These are phyloP conservation scores for Lucinisca nassula DNA, from an alignment of 2,888 invertebrate species.

Conservation along the genomic window DNA sequence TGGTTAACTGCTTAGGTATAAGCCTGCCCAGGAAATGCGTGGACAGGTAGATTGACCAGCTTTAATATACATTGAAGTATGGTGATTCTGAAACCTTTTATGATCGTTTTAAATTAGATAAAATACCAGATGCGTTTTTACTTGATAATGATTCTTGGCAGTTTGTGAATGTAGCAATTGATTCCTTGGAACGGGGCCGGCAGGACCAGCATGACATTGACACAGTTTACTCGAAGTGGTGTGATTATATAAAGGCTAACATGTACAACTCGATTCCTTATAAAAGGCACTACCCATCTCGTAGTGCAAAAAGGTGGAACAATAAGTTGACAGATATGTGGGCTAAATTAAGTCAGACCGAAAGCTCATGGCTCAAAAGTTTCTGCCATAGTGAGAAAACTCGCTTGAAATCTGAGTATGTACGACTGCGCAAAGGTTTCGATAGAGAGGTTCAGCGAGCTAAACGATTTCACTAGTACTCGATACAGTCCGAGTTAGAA, in stretches of 20 bases:
- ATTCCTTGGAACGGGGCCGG: slow-evolving; percentile 17
- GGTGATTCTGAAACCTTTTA: too few species aligned
- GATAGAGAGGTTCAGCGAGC: slow-evolving; percentile 34
- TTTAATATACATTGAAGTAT: too few species aligned
- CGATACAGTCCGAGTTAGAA: slow-evolving; percentile 5
- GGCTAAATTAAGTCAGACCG: neutral
- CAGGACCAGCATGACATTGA: slow-evolving; percentile 32
- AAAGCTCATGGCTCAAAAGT: slow-evolving; percentile 9
- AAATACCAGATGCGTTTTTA: too few species aligned
- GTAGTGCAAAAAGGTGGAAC: slow-evolving; percentile 21
- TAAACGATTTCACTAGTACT: slow-evolving; percentile 24
- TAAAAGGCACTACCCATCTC: too few species aligned
- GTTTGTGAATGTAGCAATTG: too few species aligned
- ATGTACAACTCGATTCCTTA: slow-evolving; percentile 22
- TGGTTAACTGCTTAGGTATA: too few species aligned
- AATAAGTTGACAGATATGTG: slow-evolving; percentile 24
- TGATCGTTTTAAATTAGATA: too few species aligned
- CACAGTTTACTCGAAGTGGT: slow-evolving; percentile 29
- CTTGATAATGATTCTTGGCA: too few species aligned
- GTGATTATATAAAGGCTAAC: neutral
- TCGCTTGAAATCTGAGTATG: slow-evolving; percentile 1
- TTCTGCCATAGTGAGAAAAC: neutral
- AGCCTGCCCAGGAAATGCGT: too few species aligned
- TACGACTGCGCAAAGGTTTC: slow-evolving; percentile 18
- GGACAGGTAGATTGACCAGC: too few species aligned